Evolutionary conservation across 2,113 vertebrate genomes (phyloP).

Genomic region (Tychaedon coryphoeus): DNA sequence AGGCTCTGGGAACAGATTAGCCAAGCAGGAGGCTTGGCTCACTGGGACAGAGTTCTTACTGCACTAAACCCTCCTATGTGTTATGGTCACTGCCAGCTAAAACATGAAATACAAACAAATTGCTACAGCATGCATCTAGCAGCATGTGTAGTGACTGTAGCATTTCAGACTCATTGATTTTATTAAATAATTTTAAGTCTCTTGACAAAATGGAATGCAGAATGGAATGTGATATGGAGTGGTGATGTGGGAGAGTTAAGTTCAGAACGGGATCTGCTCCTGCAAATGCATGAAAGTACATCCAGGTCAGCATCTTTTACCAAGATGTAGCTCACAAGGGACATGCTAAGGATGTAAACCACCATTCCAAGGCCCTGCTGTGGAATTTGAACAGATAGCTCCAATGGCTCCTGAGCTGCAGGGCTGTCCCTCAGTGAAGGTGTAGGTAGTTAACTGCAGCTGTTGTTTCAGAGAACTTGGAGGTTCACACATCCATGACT

Average conservation of each 20-base stretch:
- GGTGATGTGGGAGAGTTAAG: neutral
- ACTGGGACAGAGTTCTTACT: neutral
- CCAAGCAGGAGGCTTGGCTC: neutral
- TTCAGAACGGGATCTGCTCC: neutral
- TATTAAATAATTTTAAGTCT: neutral
- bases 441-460: neutral
- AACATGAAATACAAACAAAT: neutral
- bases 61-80: neutral
- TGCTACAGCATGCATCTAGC: neutral
- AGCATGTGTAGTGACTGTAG: neutral
- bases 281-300: neutral
- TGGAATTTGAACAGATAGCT: neutral
- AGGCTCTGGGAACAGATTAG: neutral
- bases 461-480: neutral
- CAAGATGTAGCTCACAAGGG: neutral
- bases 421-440: neutral
- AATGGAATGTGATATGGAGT: neutral
- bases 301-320: neutral
- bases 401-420: rapidly evolving
- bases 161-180: neutral
- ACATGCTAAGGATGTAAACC: neutral
- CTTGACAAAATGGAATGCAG: neutral
- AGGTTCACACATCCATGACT: neutral
- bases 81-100: neutral
- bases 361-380: neutral